Evolutionary conservation across 2,888 invertebrate species (phyloP), one percentile per base, ranked within the genome.

Genomic region (Aradus depressus): DNA sequence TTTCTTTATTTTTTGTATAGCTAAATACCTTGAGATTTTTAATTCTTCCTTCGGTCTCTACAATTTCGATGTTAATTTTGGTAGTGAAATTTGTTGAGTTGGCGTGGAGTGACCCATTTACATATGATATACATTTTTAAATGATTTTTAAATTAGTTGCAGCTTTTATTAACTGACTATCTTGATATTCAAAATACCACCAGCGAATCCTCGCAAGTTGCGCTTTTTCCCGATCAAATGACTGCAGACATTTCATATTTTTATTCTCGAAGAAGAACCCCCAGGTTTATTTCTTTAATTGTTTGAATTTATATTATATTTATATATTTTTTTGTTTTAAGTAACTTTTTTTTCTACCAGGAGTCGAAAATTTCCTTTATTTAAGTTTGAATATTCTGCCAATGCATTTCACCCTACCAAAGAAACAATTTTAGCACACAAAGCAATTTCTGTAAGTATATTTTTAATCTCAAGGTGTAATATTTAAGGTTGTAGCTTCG

Each of bases 131-230:
- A 44, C 32, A 12, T 41, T 39, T 28, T 53, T 25, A 48, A 10
- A 23, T 49, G 35, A 48, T 54, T 39, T 58, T 53, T 57, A 51
- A 67, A 70, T n/a, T 65, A 90, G 87, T 66, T 91, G 39, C 88
- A 91, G 70, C 72, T 86, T 4, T 72, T 92, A 8, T 70, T 92
- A 26, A 84, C 84, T 16, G 90, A 90, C 64, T 91, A 92, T 68
- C 70, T 92, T 60, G 88, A 91, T 65, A 83, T 91, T 49, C 83
- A 85, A 68, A 88, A 85, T 66, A 78, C 76, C 22, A 45, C 55
- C 25, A 52, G 43, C 50, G 60, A 58, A 44, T 31, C 55, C n/a
- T 58, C 60, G 22, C 60, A 59, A 19, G 53, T 60, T 5, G 58
- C 60, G n/a, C 43, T 61, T 3, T 66, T 66, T 23, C 63, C 62